Evolutionary conservation across 1,140 invertebrate genomes (phyloP).

Genomic region (Drosophila ambigua): DNA sequence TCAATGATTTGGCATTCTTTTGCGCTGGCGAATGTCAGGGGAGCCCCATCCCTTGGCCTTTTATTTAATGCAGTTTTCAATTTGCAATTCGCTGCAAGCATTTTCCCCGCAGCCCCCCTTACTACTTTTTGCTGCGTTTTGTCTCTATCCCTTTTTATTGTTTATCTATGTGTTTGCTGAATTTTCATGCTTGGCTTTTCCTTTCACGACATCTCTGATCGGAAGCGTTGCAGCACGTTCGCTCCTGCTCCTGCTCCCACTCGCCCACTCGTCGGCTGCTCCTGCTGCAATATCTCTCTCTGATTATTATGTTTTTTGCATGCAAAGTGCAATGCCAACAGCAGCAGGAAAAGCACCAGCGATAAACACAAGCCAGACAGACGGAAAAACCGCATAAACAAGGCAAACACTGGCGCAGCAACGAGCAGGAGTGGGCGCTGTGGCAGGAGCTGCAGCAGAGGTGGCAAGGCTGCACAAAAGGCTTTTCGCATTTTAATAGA

Average conservation of each 20-base stretch:
- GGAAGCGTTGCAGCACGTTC: slow-evolving; percentile 27
- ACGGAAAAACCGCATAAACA: slow-evolving; percentile 49
- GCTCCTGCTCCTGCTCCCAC: slow-evolving; percentile 7
- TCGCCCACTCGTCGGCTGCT: not conserved
- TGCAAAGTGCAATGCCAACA: slow-evolving; percentile 78
- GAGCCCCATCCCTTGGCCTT: slow-evolving; percentile 7
- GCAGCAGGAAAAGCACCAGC: slow-evolving; percentile 34
- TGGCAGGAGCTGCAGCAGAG: slow-evolving; percentile 28
- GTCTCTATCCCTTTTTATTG: slow-evolving; percentile 51
- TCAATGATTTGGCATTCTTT: slow-evolving; percentile 64
- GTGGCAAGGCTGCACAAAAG: slow-evolving; percentile 54
- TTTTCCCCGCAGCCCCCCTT: no score
- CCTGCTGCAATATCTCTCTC: slow-evolving; percentile 3
- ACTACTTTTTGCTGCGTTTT: slow-evolving; percentile 2
- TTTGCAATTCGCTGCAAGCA: slow-evolving; percentile 63
- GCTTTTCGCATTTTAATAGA: slow-evolving; percentile 82
- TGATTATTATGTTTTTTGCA: slow-evolving; percentile 80
- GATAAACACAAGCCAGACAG: slow-evolving; percentile 59
- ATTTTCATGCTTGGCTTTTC: slow-evolving; percentile 73
- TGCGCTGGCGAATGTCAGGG: slow-evolving; percentile 9
- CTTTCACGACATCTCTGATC: slow-evolving; percentile 52
- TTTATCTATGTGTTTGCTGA: slow-evolving; percentile 49
- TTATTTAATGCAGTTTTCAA: slow-evolving; percentile 58
- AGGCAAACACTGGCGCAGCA: slow-evolving; percentile 20
- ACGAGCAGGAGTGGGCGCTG: not conserved